phyloP scores from a whole-genome alignment of 1,140 invertebrate species.

The Temnothorax nylanderi region DNA sequence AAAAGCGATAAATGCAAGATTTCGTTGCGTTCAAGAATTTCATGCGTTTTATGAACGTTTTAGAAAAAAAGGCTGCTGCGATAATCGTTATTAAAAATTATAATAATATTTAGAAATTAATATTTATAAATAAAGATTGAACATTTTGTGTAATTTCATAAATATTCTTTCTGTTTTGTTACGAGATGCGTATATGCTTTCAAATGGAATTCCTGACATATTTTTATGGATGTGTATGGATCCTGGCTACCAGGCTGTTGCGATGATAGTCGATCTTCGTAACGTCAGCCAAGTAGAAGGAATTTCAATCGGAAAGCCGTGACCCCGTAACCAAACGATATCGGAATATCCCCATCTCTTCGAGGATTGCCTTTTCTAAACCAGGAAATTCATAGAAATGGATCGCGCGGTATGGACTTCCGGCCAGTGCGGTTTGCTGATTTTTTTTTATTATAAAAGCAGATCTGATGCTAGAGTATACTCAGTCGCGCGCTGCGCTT shows the following conservation, averaged over 20 bases:
- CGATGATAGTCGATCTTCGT: conserved; percentile 59
- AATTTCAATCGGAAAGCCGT: conserved; percentile 56
- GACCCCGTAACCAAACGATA: conserved; percentile 51
- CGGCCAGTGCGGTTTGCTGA: background rate
- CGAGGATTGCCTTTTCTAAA: conserved; percentile 7
- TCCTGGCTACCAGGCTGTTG: background rate
- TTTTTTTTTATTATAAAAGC: background rate
- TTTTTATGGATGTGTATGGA: background rate
- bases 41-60: background rate
- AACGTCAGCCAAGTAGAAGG: conserved; percentile 33
- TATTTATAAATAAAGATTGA: background rate
- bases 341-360: conserved; percentile 1
- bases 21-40: background rate
- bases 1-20: background rate
- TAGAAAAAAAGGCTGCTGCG: background rate
- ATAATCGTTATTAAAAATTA: background rate
- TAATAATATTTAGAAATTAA: background rate
- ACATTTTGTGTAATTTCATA: background rate
- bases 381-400: conserved; percentile 7
- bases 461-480: background rate
- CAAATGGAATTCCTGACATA: background rate
- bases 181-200: background rate
- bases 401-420: conserved; percentile 6
- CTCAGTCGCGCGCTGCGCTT: background rate
- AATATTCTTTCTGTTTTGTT: background rate